Evolutionary conservation across 2,888 invertebrate species (phyloP), one percentile per base, ranked within the genome.

Genomic region (Lasioglossum lativentre): DNA sequence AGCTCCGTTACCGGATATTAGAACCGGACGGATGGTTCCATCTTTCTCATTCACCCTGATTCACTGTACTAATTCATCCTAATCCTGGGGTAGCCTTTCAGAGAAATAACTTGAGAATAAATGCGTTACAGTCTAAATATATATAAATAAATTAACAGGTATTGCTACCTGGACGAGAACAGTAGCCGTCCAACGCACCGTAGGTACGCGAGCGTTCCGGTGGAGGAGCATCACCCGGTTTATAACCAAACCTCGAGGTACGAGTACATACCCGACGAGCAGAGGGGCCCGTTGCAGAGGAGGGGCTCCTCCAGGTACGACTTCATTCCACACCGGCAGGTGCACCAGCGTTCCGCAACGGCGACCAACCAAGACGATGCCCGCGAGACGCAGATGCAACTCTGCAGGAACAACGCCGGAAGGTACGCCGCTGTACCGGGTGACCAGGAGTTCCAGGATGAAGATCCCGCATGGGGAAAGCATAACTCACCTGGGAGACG

Each of bases 261-360:
- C 91, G 95, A 95, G 80, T 94, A 94, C 89, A 94, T 94, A 47
- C 93, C 93, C 45, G 92, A 92, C 14, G 89, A 91, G 42, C 87
- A 88, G 47, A 82, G 84, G n/a, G 78, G 78, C 38, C 92, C 91
- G 74, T 78, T 92, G 45, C 90, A 91, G 68, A 88, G 94, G 59
- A 88, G 90, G 34, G 87, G 89, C 45, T 92, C 93, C 34, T 90
- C 92, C 76, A 90, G 93, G 85, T 92, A 94, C 86, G 93, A 93
- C 78, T 93, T 91, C 87, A 88, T 93, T 80, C 91, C 92, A 74
- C 92, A 89, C n/a, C 93, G 93, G 86, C 92, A 92, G 87, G 83
- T 91, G 82, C 91, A 91, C 75, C 93, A 90, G 66, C 93, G 92
- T 90, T 92, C 91, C 86, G 87, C 90, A 45, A 88, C 91, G 66